Percentiles rank a stretch among this genome's conserved stretches.
Conservation (phyloP, 2,888 invertebrate genomes). For the Steromphala cineraria region DNA sequence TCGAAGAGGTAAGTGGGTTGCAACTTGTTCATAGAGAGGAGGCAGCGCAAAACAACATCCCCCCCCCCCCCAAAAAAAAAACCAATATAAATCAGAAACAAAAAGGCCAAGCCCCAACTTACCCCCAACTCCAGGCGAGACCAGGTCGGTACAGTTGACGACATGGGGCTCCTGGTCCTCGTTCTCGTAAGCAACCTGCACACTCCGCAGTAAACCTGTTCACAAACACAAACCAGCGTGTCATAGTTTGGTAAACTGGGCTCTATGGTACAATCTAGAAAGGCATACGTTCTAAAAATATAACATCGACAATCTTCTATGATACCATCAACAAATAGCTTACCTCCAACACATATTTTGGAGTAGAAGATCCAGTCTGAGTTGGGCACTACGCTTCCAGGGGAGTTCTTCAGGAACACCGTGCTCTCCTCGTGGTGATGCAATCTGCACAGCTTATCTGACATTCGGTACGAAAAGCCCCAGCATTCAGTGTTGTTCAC, state of each 20-base stretch:
- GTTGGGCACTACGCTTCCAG: background rate
- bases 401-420: background rate
- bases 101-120: no score
- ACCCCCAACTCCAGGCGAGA: background rate
- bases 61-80: no score
- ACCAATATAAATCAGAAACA: no score
- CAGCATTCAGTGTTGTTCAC: conserved; percentile 26
- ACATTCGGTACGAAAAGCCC: conserved; percentile 23
- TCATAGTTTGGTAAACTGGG: no score
- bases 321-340: no score
- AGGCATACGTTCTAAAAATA: no score
- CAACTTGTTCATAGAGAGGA: no score
- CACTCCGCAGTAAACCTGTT: background rate
- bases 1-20: no score
- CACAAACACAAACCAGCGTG: no score
- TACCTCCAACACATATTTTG: conserved; percentile 33
- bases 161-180: background rate
- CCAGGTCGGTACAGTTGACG: background rate
- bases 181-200: background rate
- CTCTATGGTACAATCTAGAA: no score
- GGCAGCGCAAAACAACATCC: no score
- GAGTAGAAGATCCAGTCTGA: conserved; percentile 15
- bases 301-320: no score
- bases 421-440: conserved; percentile 23
- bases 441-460: conserved; percentile 6